phyloP scores from a whole-genome alignment of 2,113 vertebrate species.

The Passer domesticus region DNA sequence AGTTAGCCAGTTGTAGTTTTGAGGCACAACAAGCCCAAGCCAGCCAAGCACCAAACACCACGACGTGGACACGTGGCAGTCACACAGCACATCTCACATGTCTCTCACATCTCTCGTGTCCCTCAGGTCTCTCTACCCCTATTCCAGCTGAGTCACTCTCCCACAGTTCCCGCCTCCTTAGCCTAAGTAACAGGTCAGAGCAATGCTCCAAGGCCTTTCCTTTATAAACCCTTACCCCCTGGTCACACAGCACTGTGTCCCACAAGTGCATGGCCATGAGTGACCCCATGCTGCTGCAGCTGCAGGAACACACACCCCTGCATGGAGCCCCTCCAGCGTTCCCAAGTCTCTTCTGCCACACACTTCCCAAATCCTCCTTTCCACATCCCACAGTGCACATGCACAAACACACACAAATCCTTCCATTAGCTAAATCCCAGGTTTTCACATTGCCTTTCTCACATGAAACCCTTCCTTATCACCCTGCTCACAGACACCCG shows the following conservation, averaged over 20 bases:
- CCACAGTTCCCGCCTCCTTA: not conserved
- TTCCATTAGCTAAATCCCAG: not conserved
- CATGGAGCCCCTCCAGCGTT: not conserved
- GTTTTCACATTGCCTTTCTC: not conserved
- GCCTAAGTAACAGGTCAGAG: not conserved
- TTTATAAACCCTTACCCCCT: not conserved
- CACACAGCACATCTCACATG: not conserved
- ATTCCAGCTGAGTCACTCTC: not conserved
- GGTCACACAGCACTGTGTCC: no score
- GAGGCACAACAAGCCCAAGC: not conserved
- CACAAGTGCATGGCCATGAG: fast-evolving
- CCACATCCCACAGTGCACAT: fast-evolving
- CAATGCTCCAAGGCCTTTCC: not conserved
- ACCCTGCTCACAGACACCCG: fast-evolving
- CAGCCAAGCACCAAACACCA: not conserved
- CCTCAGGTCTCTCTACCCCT: not conserved
- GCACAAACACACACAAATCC: not conserved
- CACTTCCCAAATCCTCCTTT: not conserved
- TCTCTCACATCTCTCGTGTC: not conserved
- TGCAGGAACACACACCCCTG: fast-evolving
- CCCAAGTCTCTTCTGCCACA: not conserved
- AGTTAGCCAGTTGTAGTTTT: not conserved
- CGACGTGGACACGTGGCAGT: not conserved
- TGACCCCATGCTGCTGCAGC: fast-evolving
- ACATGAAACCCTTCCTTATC: not conserved